Evolutionary conservation across 1,140 invertebrate genomes (phyloP), one percentile per base, ranked within the genome.

Genomic region (Belonocnema kinseyi): DNA sequence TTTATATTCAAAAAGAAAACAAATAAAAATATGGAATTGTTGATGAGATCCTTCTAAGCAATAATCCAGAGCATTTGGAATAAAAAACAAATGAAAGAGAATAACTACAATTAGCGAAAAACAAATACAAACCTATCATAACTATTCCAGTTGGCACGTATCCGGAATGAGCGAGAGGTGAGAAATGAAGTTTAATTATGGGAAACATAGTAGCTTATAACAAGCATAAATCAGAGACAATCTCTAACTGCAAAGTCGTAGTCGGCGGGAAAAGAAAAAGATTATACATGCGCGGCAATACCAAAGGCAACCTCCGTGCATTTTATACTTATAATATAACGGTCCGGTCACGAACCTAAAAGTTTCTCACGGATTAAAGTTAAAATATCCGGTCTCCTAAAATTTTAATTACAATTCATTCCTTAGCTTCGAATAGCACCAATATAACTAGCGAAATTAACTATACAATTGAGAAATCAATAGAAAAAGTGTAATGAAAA

Each of bases 101-200:
- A 90, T 90, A 89, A 89, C 85, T 87, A 86, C 89, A 90, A 91
- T 91, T 89, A 90, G 87, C 87, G 81, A 91, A 91, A 90, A 91
- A 90, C 90, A 90, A 90, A 90, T 88, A 13, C 88, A 90, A 85
- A 85, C 84, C 87, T 85, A 85, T 82, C 80, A 33, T 77, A 74
- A 77, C 73, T 81, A 78, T 84, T 86, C 86, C 85, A 79, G 87
- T 82, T 88, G 88, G 88, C 75, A 14, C n/a, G 73, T 71, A 82
- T 79, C 76, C 78, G 77, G 73, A 77, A 79, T 79, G 77, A 76
- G 77, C 74, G 76, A 75, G 82, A 86, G 84, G 83, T 86, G 85
- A 87, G 83, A 87, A 88, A 87, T 85, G 84, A 86, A 82, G 83
- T 87, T 87, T 89, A 87, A 89, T 89, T 89, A 87, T 86, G 83